phyloP scores from a whole-genome alignment of 1,140 invertebrate genomes.

The Harpegnathos saltator region DNA sequence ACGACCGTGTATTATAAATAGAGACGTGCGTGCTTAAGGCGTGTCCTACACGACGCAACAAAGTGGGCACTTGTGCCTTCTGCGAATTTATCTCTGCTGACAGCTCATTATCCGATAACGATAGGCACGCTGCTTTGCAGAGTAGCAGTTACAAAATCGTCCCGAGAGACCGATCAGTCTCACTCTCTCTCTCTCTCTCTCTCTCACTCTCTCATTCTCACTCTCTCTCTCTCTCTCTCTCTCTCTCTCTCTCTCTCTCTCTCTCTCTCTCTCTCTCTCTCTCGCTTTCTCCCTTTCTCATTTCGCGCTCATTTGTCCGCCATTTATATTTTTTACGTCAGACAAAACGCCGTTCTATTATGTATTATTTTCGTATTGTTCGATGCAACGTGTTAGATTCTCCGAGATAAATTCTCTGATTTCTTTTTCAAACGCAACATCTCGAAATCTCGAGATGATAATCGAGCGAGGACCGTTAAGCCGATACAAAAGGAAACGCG shows the following conservation, averaged over 20 bases:
- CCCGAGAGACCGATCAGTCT: constrained; percentile 26
- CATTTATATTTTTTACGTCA: constrained; percentile 6
- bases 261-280: not conserved
- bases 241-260: constrained; percentile 9
- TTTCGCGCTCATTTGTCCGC: constrained; percentile 19
- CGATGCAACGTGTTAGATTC: not conserved
- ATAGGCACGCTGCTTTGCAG: constrained; percentile 42
- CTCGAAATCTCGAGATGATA: too few relatives aligned
- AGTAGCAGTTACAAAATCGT: constrained; percentile 63
- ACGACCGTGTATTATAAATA: constrained; percentile 60
- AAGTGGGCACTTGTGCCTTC: constrained; percentile 63
- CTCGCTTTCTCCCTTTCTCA: constrained; percentile 18
- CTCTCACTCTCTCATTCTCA: not conserved
- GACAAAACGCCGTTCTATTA: not conserved
- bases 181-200: constrained; percentile 10
- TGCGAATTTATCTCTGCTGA: constrained; percentile 73
- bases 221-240: constrained; percentile 19
- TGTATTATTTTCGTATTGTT: constrained; percentile 2
- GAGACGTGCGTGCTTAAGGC: constrained; percentile 58
- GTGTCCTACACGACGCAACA: constrained; percentile 59
- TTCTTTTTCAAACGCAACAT: too few relatives aligned
- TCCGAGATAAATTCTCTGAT: not conserved
- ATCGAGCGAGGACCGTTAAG: too few relatives aligned
- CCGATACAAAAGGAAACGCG: too few relatives aligned
- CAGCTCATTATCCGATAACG: constrained; percentile 74